Evolutionary conservation across 2,888 invertebrate species (phyloP).

Genomic region (Stramonita haemastoma): DNA sequence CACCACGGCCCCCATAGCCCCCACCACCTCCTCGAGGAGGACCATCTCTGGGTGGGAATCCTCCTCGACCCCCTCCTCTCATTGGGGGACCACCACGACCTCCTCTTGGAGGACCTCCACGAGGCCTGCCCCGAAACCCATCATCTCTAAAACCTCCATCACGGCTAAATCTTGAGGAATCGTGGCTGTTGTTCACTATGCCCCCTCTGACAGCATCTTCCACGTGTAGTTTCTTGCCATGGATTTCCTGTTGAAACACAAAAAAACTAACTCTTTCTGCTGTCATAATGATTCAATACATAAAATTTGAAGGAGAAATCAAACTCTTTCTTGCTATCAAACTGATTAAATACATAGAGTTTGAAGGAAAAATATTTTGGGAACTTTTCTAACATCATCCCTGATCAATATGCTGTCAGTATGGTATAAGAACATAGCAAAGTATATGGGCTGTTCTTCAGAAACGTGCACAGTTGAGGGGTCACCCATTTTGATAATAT

Average conservation of each 20-base stretch:
- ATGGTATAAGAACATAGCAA: no score
- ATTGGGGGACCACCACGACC: constrained; percentile 35
- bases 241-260: constrained; percentile 54
- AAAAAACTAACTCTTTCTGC: background rate
- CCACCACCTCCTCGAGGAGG: constrained; percentile 45
- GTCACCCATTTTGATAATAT: no score
- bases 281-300: no score
- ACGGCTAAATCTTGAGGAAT: background rate
- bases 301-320: no score
- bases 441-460: no score
- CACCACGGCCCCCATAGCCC: constrained; percentile 45
- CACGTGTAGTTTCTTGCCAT: constrained; percentile 62
- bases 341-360: no score
- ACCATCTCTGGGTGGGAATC: constrained; percentile 46
- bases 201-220: constrained; percentile 54
- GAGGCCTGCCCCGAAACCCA: constrained; percentile 13
- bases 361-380: no score
- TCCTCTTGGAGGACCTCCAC: constrained; percentile 39
- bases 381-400: no score
- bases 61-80: constrained; percentile 43
- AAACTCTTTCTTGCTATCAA: no score
- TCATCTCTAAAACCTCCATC: constrained; percentile 35
- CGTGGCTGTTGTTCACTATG: constrained; percentile 17
- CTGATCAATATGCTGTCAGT: no score
- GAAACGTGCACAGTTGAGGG: no score